Evolutionary conservation across 2,113 vertebrate genomes (phyloP), one percentile per base, ranked within the genome.

Genomic region (Macroglossus sobrinus): DNA sequence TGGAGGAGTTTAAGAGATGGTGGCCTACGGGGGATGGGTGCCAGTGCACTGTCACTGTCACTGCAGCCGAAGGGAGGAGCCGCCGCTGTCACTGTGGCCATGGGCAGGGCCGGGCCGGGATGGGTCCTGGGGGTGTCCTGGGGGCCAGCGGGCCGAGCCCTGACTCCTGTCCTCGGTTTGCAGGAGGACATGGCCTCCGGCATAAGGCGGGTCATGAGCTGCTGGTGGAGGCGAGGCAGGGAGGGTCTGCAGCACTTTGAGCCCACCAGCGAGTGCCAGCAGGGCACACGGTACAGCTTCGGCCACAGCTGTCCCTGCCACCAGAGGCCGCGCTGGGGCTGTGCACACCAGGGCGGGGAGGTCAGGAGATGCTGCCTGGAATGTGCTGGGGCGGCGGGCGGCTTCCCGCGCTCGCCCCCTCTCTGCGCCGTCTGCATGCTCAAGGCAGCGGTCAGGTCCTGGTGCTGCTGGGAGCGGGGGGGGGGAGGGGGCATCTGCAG

Each of bases 401-500:
- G 68, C 72, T 72, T 91, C 45, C 14, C 10, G 2, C 0, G 12
- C 30, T 24, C 50, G 59, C 72, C 53, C 59, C 74, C 47, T 55
- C 47, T n/a, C 45, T 64, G n/a, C 19, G 26, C 14, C 33, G 2
- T 2, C 63, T 1, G 33, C 50, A 57, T 3, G 38, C 16, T 66
- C 35, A n/a, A 68, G 82, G 61, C 47, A n/a, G 53, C 55, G 43
- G 38, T n/a, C 64, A 45, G 61, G 45, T 64, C 71, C 16, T 18
- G 15, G 15, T 59, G 40, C 16, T 85, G 87, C 86, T 43, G 86
- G 95, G 86, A 57, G 89, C n/a, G n/a, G n/a, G n/a, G n/a, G n/a
- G n/a, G n/a, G n/a, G n/a, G n/a, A n/a, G 94, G 93, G 97, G 89
- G 78, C 35, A 76, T 79, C 69, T 91, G 92, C 84, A 16, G 35